These are phyloP conservation scores for Epinephelus moara DNA, from an alignment of 2,113 vertebrate genomes.

Conservation along the genomic window DNA sequence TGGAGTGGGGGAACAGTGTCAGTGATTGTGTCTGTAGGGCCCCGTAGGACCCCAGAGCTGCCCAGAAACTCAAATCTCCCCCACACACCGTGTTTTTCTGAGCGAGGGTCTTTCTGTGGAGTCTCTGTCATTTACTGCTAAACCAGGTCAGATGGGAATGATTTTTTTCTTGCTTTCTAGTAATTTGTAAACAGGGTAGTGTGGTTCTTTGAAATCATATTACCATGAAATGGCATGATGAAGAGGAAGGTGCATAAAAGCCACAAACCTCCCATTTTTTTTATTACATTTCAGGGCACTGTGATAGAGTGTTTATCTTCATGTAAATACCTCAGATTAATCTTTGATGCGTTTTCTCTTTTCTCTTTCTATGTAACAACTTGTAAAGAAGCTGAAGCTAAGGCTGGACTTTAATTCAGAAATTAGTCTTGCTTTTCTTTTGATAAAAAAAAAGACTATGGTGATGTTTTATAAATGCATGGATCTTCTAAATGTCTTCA, in stretches of 20 bases:
- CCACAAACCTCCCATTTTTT: too few relatives aligned
- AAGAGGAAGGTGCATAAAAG: background rate
- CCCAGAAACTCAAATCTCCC: constrained; percentile 52
- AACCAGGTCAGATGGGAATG: constrained; percentile 38
- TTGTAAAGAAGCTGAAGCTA: too few relatives aligned
- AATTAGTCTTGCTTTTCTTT: too few relatives aligned
- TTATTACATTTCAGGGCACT: too few relatives aligned
- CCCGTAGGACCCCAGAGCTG: constrained; percentile 14
- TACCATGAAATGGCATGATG: constrained; percentile 5
- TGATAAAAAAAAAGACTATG: too few relatives aligned
- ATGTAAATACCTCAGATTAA: too few relatives aligned
- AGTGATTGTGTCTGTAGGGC: constrained; percentile 68
- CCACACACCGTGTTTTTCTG: constrained; percentile 48
- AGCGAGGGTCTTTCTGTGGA: constrained; percentile 58
- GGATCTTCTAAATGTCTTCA: too few relatives aligned
- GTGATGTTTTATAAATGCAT: too few relatives aligned
- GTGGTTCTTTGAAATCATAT: constrained; percentile 31
- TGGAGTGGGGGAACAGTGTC: constrained; percentile 69
- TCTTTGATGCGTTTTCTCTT: too few relatives aligned
- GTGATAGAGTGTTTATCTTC: too few relatives aligned
- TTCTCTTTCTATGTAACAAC: too few relatives aligned
- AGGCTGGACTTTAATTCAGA: too few relatives aligned
- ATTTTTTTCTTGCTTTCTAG: constrained; percentile 33
- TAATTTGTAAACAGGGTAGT: constrained; percentile 29
- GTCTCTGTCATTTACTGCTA: constrained; percentile 55